Evolutionary conservation across 1,140 invertebrate species (phyloP).

Genomic region (Alviniconcha marisindica): DNA sequence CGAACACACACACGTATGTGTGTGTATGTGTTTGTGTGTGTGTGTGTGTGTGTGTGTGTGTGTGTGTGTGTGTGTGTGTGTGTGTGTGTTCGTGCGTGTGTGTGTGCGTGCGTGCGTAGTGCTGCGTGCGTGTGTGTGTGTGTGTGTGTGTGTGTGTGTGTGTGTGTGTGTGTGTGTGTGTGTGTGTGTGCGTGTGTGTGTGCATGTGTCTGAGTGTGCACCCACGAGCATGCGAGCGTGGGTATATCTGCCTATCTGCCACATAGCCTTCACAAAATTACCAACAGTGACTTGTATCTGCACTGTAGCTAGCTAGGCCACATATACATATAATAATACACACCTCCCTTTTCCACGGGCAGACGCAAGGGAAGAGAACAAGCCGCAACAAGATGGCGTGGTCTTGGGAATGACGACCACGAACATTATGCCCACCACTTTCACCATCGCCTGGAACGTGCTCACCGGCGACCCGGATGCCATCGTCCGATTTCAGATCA

Average conservation of each 20-base stretch:
- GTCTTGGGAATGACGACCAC: neutral
- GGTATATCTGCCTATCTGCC: neutral
- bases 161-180: neutral
- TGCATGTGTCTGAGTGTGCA: neutral
- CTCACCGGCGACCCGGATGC: neutral
- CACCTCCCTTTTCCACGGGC: too few relatives aligned
- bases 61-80: conserved; percentile 14
- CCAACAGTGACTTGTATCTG: too few relatives aligned
- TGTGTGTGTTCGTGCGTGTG: neutral
- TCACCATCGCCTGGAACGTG: neutral
- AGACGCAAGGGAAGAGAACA: too few relatives aligned
- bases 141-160: neutral
- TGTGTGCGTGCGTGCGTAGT: neutral
- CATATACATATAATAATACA: too few relatives aligned
- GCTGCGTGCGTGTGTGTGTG: neutral
- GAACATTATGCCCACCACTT: conserved; percentile 6
- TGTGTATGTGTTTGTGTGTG: too few relatives aligned
- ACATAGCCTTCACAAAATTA: too few relatives aligned
- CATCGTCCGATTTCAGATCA: neutral
- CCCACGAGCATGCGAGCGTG: neutral
- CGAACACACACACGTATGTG: too few relatives aligned
- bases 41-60: neutral
- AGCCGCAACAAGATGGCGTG: neutral
- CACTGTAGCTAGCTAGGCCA: too few relatives aligned
- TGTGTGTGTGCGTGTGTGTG: neutral